phyloP scores from a whole-genome alignment of 2,113 vertebrate genomes.

The Anhinga anhinga region DNA sequence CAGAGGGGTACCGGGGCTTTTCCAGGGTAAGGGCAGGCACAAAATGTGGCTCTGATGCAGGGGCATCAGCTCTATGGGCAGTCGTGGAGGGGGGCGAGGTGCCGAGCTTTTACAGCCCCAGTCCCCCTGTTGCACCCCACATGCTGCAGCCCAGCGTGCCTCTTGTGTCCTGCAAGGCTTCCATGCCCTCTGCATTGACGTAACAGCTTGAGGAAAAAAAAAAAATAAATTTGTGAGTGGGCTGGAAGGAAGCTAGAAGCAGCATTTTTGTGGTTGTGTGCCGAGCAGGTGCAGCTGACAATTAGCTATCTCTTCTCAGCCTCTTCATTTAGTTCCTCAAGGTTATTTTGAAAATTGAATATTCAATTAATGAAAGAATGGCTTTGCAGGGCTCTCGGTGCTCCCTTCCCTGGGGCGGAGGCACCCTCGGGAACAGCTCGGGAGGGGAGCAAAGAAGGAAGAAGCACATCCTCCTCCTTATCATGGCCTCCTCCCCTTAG shows the following conservation, averaged over 20 bases:
- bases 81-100: rapidly evolving
- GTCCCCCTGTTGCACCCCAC: neutral
- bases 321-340: conserved; percentile 69
- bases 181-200: conserved; percentile 18
- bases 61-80: rapidly evolving
- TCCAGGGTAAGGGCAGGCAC: no score
- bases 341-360: conserved; percentile 68
- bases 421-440: neutral
- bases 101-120: neutral
- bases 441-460: neutral
- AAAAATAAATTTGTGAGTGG: conserved; percentile 9
- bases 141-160: rapidly evolving
- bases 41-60: no score
- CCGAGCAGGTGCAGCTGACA: conserved; percentile 61
- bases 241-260: conserved; percentile 53
- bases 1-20: neutral
- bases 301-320: conserved; percentile 62
- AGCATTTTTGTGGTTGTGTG: conserved; percentile 5
- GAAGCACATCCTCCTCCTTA: neutral
- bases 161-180: neutral
- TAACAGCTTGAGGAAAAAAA: neutral
- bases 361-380: conserved; percentile 61
- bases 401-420: neutral
- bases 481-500: neutral
- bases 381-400: neutral